These are phyloP conservation scores for Latrodectus hesperus DNA, from an alignment of 2,888 invertebrate genomes.

Conservation along the genomic window DNA sequence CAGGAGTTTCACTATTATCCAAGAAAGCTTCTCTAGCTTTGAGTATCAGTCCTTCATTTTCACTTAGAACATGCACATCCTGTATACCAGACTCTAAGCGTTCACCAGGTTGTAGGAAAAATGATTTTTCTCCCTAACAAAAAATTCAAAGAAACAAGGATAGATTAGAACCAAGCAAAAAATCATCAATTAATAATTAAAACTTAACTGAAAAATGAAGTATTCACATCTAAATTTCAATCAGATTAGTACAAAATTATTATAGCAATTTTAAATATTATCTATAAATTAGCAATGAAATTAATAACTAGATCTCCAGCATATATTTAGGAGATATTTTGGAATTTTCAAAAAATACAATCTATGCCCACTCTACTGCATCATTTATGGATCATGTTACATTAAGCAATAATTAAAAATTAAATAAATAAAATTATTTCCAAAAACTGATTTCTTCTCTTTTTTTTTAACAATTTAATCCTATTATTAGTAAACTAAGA, in stretches of 20 bases:
- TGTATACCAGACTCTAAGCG: constrained; percentile 76
- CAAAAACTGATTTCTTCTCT: too few species aligned
- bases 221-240: background rate
- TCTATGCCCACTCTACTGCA: too few species aligned
- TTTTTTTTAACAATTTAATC: too few species aligned
- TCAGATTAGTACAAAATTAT: background rate
- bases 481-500: too few species aligned
- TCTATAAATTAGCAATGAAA: too few species aligned
- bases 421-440: too few species aligned
- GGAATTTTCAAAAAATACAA: too few species aligned
- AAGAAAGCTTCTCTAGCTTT: constrained; percentile 75
- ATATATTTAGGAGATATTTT: too few species aligned
- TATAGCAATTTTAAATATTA: too few species aligned
- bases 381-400: too few species aligned
- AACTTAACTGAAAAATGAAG: background rate
- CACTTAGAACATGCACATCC: constrained; percentile 76
- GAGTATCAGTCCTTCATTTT: constrained; percentile 77
- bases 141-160: background rate
- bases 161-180: background rate
- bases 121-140: constrained; percentile 76
- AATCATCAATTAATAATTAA: background rate
- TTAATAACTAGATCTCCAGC: too few species aligned
- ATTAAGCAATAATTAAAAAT: too few species aligned
- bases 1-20: constrained; percentile 70
- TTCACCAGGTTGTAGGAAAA: constrained; percentile 77